A percentile compares a stretch with the other conserved stretches of the same genome.
phyloP scores from a whole-genome alignment of 2,113 vertebrate species.

The Rafetus swinhoei region DNA sequence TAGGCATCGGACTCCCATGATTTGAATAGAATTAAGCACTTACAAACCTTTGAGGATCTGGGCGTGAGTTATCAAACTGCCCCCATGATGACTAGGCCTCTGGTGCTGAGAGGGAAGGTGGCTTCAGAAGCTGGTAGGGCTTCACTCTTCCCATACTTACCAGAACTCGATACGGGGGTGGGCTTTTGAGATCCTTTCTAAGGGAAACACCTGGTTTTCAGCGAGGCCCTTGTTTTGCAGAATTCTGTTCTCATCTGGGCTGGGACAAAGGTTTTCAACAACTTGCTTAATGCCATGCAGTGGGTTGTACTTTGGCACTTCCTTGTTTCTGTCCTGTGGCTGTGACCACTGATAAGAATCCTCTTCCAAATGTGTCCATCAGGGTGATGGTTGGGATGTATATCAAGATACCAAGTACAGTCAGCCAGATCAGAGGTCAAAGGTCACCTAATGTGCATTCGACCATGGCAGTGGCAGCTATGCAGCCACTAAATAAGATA shows the following conservation, averaged over 20 bases:
- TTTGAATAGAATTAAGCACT: not conserved
- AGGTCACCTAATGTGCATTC: not conserved
- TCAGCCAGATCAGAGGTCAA: not conserved
- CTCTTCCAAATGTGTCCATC: not conserved
- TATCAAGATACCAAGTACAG: not conserved
- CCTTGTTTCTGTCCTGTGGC: not conserved
- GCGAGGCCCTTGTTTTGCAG: not conserved
- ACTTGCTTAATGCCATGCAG: not conserved
- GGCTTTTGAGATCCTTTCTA: not conserved
- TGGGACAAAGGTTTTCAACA: not conserved
- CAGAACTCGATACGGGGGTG: not conserved
- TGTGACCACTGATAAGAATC: rapidly evolving
- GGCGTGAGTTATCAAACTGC: not conserved
- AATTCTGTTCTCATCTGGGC: not conserved
- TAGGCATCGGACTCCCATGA: not conserved
- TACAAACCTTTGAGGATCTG: not conserved
- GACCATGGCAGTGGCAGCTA: not conserved
- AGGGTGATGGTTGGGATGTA: not conserved
- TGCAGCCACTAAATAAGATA: not conserved
- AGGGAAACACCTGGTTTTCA: not conserved
- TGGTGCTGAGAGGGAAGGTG: not conserved
- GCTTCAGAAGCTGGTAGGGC: not conserved
- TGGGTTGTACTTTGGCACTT: not conserved
- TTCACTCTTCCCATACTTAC: not conserved
- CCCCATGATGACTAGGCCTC: not conserved